phyloP scores from a whole-genome alignment of 2,888 invertebrate species.

The Pachycephus smyrnensis region DNA sequence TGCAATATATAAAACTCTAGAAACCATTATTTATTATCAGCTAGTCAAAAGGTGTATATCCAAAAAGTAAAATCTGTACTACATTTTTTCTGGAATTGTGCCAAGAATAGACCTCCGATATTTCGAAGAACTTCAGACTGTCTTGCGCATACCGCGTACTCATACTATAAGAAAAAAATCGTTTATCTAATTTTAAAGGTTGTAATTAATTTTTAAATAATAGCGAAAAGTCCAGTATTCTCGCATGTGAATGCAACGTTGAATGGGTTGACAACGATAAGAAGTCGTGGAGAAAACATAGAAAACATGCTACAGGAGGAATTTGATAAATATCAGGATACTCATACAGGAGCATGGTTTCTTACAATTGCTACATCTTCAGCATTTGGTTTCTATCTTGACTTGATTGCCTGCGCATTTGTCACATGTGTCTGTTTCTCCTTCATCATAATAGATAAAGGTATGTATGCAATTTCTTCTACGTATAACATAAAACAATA shows the following conservation, averaged over 20 bases:
- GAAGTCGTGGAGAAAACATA: conserved; percentile 77
- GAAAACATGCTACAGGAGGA: conserved; percentile 78
- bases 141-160: too few relatives aligned
- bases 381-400: conserved; percentile 82
- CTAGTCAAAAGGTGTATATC: too few relatives aligned
- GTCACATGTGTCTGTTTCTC: conserved; percentile 75
- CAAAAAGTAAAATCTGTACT: too few relatives aligned
- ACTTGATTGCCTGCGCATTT: conserved; percentile 77
- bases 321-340: conserved; percentile 78
- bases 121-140: too few relatives aligned
- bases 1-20: too few relatives aligned
- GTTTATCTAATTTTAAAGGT: too few relatives aligned
- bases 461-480: conserved; percentile 63
- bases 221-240: conserved; percentile 87
- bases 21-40: too few relatives aligned
- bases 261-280: conserved; percentile 87
- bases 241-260: conserved; percentile 89
- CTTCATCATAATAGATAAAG: conserved; percentile 72
- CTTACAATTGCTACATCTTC: conserved; percentile 74
- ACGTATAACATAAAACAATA: background rate
- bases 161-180: too few relatives aligned
- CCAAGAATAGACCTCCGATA: too few relatives aligned
- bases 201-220: conserved; percentile 16
- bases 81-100: too few relatives aligned
- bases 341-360: conserved; percentile 79